Conservation (phyloP, 1,140 invertebrate genomes). For the Rhopalosiphum maidis region DNA sequence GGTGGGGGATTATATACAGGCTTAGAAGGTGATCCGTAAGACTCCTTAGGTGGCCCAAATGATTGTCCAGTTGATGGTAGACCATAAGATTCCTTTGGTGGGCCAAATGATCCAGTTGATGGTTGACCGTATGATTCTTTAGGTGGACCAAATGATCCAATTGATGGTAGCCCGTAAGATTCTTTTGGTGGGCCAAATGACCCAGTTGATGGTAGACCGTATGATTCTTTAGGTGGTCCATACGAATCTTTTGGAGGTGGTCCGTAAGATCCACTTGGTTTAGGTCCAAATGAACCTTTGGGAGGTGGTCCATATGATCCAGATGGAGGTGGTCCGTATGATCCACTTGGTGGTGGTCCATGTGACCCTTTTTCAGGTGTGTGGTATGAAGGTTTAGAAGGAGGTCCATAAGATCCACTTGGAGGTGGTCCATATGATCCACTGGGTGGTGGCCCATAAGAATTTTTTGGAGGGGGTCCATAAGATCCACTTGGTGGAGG, state of each 20-base stretch:
- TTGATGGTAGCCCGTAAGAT: not conserved
- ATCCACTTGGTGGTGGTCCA: not conserved
- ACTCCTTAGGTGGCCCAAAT: not conserved
- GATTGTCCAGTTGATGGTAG: not conserved
- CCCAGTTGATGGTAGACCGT: not conserved
- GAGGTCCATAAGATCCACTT: slow-evolving; percentile 51
- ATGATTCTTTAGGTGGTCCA: not conserved
- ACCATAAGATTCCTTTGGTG: not conserved
- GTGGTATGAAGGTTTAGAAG: not conserved
- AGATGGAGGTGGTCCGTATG: not conserved
- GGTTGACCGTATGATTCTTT: not conserved
- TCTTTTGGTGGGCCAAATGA: slow-evolving; percentile 55
- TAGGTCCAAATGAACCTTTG: slow-evolving; percentile 6
- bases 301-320: slow-evolving; percentile 31
- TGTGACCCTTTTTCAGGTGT: slow-evolving; percentile 45
- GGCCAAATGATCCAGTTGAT: not conserved
- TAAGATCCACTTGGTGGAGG: slow-evolving; percentile 31
- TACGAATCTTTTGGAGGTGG: not conserved
- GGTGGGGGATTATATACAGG: not conserved
- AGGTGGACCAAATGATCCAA: not conserved
- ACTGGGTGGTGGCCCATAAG: slow-evolving; percentile 29
- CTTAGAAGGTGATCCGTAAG: not conserved
- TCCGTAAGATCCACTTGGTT: not conserved
- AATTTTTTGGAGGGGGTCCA: not conserved
- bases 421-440: not conserved